Evolutionary conservation across 2,797 vertebrate species (phyloP).

Genomic region (Pteronotus mesoamericanus): DNA sequence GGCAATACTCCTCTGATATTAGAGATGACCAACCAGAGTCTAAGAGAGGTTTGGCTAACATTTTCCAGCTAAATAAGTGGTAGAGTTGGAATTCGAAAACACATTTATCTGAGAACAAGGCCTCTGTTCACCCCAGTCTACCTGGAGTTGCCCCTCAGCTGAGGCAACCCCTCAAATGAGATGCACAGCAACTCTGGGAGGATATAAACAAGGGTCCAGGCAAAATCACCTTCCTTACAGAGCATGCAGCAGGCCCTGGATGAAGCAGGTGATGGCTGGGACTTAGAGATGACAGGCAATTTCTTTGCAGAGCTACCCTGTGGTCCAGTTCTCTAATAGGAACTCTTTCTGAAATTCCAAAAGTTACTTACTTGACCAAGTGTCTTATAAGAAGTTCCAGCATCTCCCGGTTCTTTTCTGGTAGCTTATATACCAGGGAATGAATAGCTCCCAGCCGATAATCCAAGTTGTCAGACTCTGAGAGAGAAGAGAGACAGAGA

Average conservation of each 20-base stretch:
- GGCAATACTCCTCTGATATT: background rate
- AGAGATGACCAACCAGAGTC: background rate
- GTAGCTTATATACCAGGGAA: slow-evolving; percentile 92
- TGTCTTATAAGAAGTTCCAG: slow-evolving; percentile 94
- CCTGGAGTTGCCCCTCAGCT: background rate
- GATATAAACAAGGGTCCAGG: background rate
- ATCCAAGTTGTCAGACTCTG: slow-evolving; percentile 96
- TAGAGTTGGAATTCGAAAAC: background rate
- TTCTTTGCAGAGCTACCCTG: background rate
- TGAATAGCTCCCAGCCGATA: slow-evolving; percentile 93
- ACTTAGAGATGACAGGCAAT: background rate
- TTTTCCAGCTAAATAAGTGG: background rate
- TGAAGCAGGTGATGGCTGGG: background rate
- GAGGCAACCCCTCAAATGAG: background rate
- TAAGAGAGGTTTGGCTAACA: background rate
- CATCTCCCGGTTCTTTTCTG: slow-evolving; percentile 96
- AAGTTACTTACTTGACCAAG: slow-evolving; percentile 89
- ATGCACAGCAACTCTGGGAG: background rate
- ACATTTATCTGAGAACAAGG: slow-evolving; percentile 22
- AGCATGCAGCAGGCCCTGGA: background rate
- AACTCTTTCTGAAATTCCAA: background rate
- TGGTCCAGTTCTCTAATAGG: background rate
- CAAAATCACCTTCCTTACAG: background rate
- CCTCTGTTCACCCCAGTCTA: background rate
- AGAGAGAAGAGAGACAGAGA: slow-evolving; percentile 49